Percentiles rank a stretch among this genome's conserved stretches.
These are phyloP conservation scores for Sarotherodon lohbergeri DNA, from an alignment of 2,113 vertebrate genomes.

Conservation along the genomic window DNA sequence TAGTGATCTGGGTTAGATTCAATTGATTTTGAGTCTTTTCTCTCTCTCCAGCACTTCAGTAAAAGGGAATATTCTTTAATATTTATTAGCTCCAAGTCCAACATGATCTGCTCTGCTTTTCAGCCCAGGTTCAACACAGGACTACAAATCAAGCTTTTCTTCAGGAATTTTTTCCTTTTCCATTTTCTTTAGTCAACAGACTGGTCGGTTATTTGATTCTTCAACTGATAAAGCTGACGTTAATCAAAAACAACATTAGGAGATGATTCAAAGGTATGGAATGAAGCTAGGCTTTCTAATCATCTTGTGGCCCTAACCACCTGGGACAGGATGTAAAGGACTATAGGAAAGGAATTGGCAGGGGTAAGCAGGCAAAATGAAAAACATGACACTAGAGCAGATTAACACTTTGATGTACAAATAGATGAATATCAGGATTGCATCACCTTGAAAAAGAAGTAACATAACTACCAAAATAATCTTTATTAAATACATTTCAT, in stretches of 20 bases:
- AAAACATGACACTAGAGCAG: background rate
- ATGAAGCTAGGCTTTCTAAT: background rate
- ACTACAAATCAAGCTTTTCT: background rate
- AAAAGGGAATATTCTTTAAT: background rate
- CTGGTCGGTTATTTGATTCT: background rate
- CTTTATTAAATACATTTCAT: background rate
- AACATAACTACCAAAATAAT: background rate
- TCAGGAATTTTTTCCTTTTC: background rate
- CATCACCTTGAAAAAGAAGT: background rate
- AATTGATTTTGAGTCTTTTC: background rate
- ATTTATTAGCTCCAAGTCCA: background rate
- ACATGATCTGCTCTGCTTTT: background rate
- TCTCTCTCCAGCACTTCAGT: background rate
- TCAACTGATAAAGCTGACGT: background rate
- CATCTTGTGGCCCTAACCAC: background rate
- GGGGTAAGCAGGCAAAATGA: background rate
- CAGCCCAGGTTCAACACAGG: background rate
- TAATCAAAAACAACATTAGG: background rate
- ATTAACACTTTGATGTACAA: background rate
- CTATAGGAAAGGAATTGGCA: background rate
- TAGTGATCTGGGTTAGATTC: background rate
- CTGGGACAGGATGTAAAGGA: background rate
- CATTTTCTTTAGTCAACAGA: background rate
- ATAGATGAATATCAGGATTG: background rate
- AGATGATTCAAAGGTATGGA: background rate